Evolutionary conservation across 1,140 invertebrate species (phyloP).

Genomic region (Drosophila guanche): DNA sequence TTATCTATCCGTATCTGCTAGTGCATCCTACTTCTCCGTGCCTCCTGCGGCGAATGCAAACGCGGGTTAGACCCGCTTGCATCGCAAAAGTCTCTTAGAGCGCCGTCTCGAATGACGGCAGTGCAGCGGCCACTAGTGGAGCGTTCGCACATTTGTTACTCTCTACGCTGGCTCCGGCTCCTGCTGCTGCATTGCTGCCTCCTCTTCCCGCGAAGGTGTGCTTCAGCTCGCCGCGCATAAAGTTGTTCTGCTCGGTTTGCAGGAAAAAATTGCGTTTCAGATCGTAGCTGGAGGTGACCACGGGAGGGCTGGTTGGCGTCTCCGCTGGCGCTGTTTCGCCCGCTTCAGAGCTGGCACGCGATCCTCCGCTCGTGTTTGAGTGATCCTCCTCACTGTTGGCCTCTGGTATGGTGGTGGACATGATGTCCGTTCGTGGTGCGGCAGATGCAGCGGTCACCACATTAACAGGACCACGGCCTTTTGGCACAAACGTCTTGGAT

Average conservation of each 20-base stretch:
- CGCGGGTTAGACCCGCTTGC: conserved; percentile 64
- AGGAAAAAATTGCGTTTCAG: conserved; percentile 82
- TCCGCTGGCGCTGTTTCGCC: conserved; percentile 12
- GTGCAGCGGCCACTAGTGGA: conserved; percentile 40
- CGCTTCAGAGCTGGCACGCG: conserved; percentile 48
- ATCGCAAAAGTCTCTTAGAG: conserved; percentile 44
- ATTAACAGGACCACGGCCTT: conserved; percentile 84
- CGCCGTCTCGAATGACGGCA: conserved; percentile 79
- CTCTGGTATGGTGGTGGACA: conserved; percentile 93
- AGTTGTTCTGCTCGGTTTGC: conserved; percentile 83
- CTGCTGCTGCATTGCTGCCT: neutral
- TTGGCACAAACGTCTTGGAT: conserved; percentile 85
- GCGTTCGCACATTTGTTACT: conserved; percentile 55
- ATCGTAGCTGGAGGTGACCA: conserved; percentile 57
- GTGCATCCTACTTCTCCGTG: neutral
- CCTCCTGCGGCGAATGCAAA: conserved; percentile 8
- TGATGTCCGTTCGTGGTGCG: conserved; percentile 90
- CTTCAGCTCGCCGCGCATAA: conserved; percentile 82
- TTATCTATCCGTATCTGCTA: too few species aligned
- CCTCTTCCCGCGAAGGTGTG: conserved; percentile 53
- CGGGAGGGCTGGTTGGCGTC: neutral
- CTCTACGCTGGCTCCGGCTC: conserved; percentile 27
- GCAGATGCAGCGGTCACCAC: conserved; percentile 88
- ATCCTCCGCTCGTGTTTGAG: conserved; percentile 67
- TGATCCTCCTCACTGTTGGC: conserved; percentile 89